phyloP scores from a whole-genome alignment of 2,888 invertebrate species.

The Apomyelois bistriatella region DNA sequence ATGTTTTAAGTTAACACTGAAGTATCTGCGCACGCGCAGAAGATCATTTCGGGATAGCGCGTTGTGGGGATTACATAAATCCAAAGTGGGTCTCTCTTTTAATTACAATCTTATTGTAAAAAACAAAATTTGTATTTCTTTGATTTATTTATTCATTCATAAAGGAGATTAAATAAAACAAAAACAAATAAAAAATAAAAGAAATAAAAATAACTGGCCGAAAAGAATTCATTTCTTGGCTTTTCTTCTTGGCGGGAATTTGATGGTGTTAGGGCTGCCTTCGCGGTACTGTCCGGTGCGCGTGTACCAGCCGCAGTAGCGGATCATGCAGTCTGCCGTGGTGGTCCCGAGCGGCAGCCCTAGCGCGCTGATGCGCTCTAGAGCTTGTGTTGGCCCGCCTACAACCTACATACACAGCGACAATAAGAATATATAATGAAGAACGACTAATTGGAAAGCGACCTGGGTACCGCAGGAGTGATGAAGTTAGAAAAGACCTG shows the following conservation, averaged over 20 bases:
- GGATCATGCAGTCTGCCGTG: constrained; percentile 49
- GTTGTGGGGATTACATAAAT: too few species aligned
- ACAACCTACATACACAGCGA: constrained; percentile 45
- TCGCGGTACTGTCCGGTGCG: constrained; percentile 50
- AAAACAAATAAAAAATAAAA: background rate
- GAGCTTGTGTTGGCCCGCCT: constrained; percentile 52
- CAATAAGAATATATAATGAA: too few species aligned
- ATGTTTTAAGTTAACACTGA: too few species aligned
- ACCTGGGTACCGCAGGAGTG: too few species aligned
- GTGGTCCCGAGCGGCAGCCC: constrained; percentile 65
- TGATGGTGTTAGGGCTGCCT: constrained; percentile 53
- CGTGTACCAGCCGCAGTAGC: constrained; percentile 52
- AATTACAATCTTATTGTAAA: too few species aligned
- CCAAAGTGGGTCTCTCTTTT: too few species aligned
- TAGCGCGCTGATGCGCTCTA: constrained; percentile 68
- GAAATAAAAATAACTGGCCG: background rate
- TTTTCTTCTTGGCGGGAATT: constrained; percentile 55
- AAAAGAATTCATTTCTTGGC: constrained; percentile 25
- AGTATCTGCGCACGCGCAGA: too few species aligned
- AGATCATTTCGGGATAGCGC: too few species aligned
- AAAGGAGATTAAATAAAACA: background rate
- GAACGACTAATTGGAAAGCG: too few species aligned
- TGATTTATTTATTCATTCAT: too few species aligned
- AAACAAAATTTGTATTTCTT: too few species aligned
- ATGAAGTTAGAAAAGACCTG: too few species aligned